These are phyloP conservation scores for Borostomias antarcticus DNA, from an alignment of 2,797 vertebrate genomes.

Conservation along the genomic window DNA sequence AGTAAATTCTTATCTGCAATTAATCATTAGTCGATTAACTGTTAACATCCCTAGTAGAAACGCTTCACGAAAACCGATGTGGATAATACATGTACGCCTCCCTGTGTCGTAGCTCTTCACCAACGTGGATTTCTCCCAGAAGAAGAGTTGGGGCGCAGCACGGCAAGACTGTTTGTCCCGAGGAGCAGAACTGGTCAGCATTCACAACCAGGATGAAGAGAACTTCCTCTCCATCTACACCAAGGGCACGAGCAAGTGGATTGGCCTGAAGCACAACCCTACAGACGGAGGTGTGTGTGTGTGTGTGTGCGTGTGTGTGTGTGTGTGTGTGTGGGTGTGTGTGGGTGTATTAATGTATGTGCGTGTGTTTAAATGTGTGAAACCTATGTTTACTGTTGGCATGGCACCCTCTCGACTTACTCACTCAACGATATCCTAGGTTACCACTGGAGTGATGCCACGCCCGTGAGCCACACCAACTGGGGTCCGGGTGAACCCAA, in stretches of 20 bases:
- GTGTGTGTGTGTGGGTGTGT: too few relatives aligned
- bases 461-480: slow-evolving; percentile 76
- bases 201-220: slow-evolving; percentile 75
- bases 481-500: slow-evolving; percentile 79
- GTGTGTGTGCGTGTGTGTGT: not conserved
- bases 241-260: slow-evolving; percentile 76
- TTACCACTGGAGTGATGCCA: slow-evolving; percentile 76
- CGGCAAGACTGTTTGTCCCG: slow-evolving; percentile 72
- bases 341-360: too few relatives aligned
- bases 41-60: too few relatives aligned
- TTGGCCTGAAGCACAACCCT: slow-evolving; percentile 74
- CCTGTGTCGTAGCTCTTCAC: slow-evolving; percentile 71
- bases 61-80: too few relatives aligned
- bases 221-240: slow-evolving; percentile 69
- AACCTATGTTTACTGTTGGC: too few relatives aligned
- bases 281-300: slow-evolving; percentile 67
- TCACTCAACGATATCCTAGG: slow-evolving; percentile 48
- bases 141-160: slow-evolving; percentile 76
- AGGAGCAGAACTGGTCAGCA: slow-evolving; percentile 74
- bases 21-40: too few relatives aligned
- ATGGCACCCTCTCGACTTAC: not conserved
- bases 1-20: too few relatives aligned
- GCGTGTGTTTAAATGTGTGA: too few relatives aligned
- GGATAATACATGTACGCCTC: not conserved
- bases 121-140: slow-evolving; percentile 65